These are phyloP conservation scores for Seriola aureovittata DNA, from an alignment of 2,113 vertebrate species.

Conservation along the genomic window DNA sequence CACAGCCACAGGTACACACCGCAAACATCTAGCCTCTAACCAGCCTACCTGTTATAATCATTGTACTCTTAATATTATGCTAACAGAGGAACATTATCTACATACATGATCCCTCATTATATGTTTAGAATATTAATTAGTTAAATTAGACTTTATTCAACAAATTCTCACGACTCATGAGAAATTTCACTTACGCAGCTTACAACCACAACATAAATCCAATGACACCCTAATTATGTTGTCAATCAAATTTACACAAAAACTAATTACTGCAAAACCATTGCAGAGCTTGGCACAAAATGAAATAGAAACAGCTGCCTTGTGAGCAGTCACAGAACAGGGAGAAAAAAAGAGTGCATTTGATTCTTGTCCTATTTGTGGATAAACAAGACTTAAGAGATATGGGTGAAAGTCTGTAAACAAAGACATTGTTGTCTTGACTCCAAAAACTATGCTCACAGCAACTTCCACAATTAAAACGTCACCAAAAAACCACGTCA, in stretches of 20 bases:
- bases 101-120: conserved; percentile 22
- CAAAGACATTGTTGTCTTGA: conserved; percentile 74
- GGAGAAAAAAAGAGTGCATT: not conserved
- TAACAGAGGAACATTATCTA: conserved; percentile 8
- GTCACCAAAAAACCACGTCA: conserved; percentile 62
- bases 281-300: conserved; percentile 24
- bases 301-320: conserved; percentile 58
- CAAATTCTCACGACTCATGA: not conserved
- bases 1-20: conserved; percentile 55
- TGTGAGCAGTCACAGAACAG: conserved; percentile 16
- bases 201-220: conserved; percentile 15
- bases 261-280: conserved; percentile 16
- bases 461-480: conserved; percentile 72
- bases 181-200: conserved; percentile 11
- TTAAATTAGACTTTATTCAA: conserved; percentile 22
- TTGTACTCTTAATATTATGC: conserved; percentile 41
- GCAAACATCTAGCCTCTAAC: conserved; percentile 53
- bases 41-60: conserved; percentile 39
- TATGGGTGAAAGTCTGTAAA: conserved; percentile 70
- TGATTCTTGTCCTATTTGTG: conserved; percentile 69
- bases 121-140: conserved; percentile 38
- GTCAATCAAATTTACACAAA: conserved; percentile 47
- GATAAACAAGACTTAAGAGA: conserved; percentile 75
- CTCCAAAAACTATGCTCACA: conserved; percentile 59
- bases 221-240: conserved; percentile 6